Evolutionary conservation across 2,113 vertebrate genomes (phyloP), one percentile per base, ranked within the genome.

Genomic region (Mus pahari): DNA sequence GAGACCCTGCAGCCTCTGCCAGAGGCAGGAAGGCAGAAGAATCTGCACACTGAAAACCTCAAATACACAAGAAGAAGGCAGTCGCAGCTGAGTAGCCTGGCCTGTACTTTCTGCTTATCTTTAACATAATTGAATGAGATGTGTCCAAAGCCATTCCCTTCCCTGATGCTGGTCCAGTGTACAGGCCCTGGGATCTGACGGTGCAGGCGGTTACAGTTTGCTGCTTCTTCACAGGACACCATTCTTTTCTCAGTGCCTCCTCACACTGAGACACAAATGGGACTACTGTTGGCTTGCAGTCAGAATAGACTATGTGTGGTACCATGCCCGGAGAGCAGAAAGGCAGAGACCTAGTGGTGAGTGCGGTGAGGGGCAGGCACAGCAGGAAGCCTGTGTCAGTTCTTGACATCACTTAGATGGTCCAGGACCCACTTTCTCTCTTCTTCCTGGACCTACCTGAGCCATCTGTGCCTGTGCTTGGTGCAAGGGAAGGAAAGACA

Each of bases 221-320:
- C 0, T 1, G 14, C 6, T 0, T 33, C 20, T 28, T 55, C 36
- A 8, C 0, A 0, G 31, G n/a, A 28, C 58, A 26, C 50, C 1
- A 0, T 1, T 53, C 33, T 1, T 28, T 2, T 0, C 4, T 53
- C 83, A 5, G 86, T 22, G 26, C 33, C 45, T 9, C 13, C 16
- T 10, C 10, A 10, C 3, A 39, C 16, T 3, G 7, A 64, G 36
- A 66, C 6, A 1, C 74, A 55, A 60, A n/a, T 70, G n/a, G 68
- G 93, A n/a, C 53, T 26, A 16, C 62, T 1, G 0, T 0, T 45
- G 45, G 39, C 62, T 20, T 5, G 0, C 9, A 62, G 62, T n/a
- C 60, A 58, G 45, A 60, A 48, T 1, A 62, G 48, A 36, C 74
- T 55, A 28, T 26, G n/a, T 0, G 4, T 53, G 84, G 66, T 48